Evolutionary conservation across 2,113 vertebrate species (phyloP).

Genomic region (Sinocyclocheilus anshuiensis): DNA sequence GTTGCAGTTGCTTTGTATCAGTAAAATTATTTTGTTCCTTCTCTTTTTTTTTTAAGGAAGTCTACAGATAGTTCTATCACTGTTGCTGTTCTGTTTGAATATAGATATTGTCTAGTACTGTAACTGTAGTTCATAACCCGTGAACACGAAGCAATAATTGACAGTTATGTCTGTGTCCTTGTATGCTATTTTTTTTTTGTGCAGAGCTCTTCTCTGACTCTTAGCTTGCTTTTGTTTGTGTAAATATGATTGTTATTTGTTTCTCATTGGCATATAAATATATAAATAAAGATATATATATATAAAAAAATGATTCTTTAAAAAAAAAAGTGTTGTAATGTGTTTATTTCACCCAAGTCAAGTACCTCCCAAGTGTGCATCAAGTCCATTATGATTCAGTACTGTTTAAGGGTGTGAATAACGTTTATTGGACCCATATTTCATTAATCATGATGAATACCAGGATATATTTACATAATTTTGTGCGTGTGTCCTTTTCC

Average conservation of each 20-base stretch:
- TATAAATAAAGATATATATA: constrained; percentile 65
- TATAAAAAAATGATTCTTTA: constrained; percentile 73
- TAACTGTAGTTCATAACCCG: constrained; percentile 74
- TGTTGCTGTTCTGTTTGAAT: constrained; percentile 75
- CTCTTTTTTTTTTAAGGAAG: constrained; percentile 63
- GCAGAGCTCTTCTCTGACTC: constrained; percentile 73
- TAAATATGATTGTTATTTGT: constrained; percentile 78
- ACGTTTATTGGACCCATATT: neutral
- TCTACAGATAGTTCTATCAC: constrained; percentile 72
- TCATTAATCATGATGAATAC: neutral
- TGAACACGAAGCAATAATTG: constrained; percentile 84
- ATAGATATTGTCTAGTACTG: constrained; percentile 77
- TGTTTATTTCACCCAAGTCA: constrained; percentile 54
- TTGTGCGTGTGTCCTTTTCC: neutral
- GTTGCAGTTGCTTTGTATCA: constrained; percentile 68
- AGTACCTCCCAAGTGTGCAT: neutral
- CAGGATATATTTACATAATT: neutral
- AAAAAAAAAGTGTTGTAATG: constrained; percentile 62
- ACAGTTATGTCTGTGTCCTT: constrained; percentile 74
- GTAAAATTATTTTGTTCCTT: constrained; percentile 68
- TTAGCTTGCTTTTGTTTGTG: constrained; percentile 78
- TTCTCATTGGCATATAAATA: constrained; percentile 78
- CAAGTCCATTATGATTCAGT: neutral
- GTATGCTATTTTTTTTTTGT: constrained; percentile 68
- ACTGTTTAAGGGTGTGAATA: neutral